Base-by-base conservation (phyloP, 2,113 vertebrate species). In the Trematomus loennbergii region DNA sequence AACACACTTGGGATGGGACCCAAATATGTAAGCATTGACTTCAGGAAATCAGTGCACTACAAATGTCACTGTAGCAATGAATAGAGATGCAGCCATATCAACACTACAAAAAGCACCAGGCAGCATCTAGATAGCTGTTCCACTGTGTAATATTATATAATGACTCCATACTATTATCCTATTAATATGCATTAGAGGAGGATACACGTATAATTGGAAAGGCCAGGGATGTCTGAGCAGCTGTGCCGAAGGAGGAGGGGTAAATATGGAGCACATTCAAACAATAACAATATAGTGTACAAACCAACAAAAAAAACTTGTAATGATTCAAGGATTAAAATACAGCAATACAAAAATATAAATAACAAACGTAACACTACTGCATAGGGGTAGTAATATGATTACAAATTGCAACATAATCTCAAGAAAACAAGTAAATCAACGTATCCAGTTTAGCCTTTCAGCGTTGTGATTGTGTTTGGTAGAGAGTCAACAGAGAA, bases 391-490 rank as follows among this genome's bases (percentile, higher is more conserved):
- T 83, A 61, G 78, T 64, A 70, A 68, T 50, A 62, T 60, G 63
- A 70, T 86, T 29, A 29, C 3, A 29, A 81, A 72, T 50, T 40
- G 57, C n/a, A 78, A 62, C 36, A 58, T 29, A 82, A 82, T 70
- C 22, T 67, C 36, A 72, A 59, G 29, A 81, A 40, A 81, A 57
- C 20, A 22, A 75, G 40, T 62, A 46, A 66, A 75, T 81, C 62
- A 52, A 63, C 82, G 53, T 2, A 67, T 83, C 72, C 81, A 75
- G 84, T 67, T 87, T 61, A 0, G 16, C 70, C 29, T 87, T 88
- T 48, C 33, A 73, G 69, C 13, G 59, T 22, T 13, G 50, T 83
- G 71, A 91, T 78, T 84, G 53, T 67, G 87, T 91, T 91, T 82
- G 12, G 18, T 66, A 50, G 60, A 40, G 83, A 40, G 83, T 85